Conservation (phyloP, 2,797 vertebrate genomes). For the Danio tinwini region DNA sequence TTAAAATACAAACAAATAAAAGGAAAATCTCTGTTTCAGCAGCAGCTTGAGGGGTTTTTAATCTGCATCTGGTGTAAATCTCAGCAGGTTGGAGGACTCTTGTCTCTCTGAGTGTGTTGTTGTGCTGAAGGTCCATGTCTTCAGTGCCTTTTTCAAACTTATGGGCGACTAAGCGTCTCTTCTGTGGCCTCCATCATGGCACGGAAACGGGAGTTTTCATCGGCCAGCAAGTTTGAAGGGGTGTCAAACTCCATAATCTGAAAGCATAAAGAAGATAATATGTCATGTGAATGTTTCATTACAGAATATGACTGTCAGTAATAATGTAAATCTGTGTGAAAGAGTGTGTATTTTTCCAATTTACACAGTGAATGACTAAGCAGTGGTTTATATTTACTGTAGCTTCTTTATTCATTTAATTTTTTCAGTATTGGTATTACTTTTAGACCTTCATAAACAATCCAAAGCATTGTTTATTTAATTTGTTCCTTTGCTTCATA, state of each 20-base stretch:
- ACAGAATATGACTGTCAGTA: no score
- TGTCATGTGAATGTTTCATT: no score
- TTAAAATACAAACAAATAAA: constrained; percentile 2
- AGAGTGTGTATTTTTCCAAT: no score
- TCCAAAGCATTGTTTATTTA: no score
- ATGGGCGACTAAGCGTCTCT: constrained; percentile 66
- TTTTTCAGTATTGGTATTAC: no score
- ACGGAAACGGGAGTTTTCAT: constrained; percentile 80
- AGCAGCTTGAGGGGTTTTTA: constrained; percentile 38
- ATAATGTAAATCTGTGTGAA: no score
- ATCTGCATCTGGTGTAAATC: constrained; percentile 4
- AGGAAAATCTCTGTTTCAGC: constrained; percentile 1
- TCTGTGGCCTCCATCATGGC: constrained; percentile 79
- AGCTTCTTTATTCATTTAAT: no score
- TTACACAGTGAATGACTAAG: no score
- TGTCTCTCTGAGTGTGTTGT: background rate
- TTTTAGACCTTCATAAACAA: no score
- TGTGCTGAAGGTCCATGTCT: background rate
- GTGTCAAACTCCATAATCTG: constrained; percentile 84
- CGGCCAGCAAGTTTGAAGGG: constrained; percentile 76
- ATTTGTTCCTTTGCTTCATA: no score
- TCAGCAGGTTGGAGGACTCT: constrained; percentile 29
- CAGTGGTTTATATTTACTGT: no score
- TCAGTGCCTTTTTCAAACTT: constrained; percentile 55
- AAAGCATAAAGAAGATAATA: no score